phyloP scores from a whole-genome alignment of 2,113 vertebrate genomes.

The Prochilodus magdalenae region DNA sequence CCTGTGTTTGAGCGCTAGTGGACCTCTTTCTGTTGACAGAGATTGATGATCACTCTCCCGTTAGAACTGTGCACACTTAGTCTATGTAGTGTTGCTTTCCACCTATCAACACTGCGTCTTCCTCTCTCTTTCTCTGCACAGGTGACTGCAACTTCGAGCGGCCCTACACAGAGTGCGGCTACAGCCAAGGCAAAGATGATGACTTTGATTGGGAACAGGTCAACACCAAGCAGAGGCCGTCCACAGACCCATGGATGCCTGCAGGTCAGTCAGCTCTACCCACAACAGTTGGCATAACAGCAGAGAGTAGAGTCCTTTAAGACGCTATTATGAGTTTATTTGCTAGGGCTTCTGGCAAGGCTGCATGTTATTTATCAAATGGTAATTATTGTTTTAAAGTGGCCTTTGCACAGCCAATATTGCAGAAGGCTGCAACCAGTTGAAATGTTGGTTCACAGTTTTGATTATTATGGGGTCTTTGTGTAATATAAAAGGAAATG shows the following conservation, averaged over 20 bases:
- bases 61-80: constrained; percentile 1
- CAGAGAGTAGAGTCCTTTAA: not conserved
- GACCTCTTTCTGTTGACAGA: constrained; percentile 42
- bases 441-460: no score
- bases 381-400: no score
- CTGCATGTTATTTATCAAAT: no score
- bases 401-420: not conserved
- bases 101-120: constrained; percentile 5
- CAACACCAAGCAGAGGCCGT: constrained; percentile 75
- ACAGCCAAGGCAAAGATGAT: constrained; percentile 87
- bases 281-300: not conserved
- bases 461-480: no score
- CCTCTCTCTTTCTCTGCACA: constrained; percentile 57
- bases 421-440: no score
- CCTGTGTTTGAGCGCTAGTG: constrained; percentile 39
- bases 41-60: constrained; percentile 38
- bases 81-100: constrained; percentile 12
- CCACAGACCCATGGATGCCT: constrained; percentile 83
- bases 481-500: no score
- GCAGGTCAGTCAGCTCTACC: constrained; percentile 78
- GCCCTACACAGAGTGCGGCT: constrained; percentile 81
- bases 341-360: no score
- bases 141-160: constrained; percentile 87
- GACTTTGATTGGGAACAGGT: constrained; percentile 94
- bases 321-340: not conserved